Evolutionary conservation across 2,113 vertebrate species (phyloP).

Genomic region (Mustela lutreola): DNA sequence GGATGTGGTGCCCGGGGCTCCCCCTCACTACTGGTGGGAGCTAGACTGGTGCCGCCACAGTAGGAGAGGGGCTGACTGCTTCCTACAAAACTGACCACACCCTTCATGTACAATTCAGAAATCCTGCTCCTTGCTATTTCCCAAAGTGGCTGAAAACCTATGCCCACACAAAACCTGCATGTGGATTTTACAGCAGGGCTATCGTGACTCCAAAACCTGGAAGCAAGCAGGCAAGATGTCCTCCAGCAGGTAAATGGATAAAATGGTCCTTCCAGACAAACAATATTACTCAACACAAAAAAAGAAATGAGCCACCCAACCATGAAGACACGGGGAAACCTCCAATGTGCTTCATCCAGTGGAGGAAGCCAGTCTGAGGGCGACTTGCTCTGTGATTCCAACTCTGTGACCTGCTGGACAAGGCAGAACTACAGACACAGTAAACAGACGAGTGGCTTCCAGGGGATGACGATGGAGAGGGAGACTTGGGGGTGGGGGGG

Average conservation of each 20-base stretch:
- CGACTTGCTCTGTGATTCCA: neutral
- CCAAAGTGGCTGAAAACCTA: neutral
- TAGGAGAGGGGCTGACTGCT: neutral
- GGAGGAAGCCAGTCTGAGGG: neutral
- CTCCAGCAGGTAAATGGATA: neutral
- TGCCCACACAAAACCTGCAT: neutral
- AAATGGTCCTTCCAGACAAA: neutral
- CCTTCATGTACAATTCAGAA: too few relatives aligned
- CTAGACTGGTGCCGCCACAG: fast-evolving
- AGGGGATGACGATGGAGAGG: neutral
- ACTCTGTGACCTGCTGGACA: neutral
- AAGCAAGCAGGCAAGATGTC: neutral
- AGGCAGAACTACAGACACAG: neutral
- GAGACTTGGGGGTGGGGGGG: too few relatives aligned
- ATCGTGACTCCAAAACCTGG: neutral
- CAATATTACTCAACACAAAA: too few relatives aligned
- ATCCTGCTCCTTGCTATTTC: neutral
- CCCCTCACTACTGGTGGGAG: too few relatives aligned
- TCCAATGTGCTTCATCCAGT: fast-evolving
- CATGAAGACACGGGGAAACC: too few relatives aligned
- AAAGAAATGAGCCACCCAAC: neutral
- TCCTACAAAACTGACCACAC: neutral
- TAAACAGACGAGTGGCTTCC: neutral
- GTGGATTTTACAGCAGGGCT: neutral
- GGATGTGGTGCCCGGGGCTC: fast-evolving